Conservation (phyloP, 1,140 invertebrate genomes). For the Ceratosolen solmsi region DNA sequence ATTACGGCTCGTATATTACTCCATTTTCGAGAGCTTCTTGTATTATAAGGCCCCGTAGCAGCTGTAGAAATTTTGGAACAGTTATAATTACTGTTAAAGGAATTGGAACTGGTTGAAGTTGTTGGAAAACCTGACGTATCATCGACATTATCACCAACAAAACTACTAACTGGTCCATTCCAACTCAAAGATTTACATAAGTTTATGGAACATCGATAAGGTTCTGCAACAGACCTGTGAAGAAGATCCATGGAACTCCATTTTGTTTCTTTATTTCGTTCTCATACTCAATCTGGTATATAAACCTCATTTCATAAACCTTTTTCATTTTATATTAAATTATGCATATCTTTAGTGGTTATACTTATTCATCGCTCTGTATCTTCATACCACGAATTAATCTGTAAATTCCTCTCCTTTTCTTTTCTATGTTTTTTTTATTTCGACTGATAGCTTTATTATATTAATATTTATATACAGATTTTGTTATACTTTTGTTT, state of each 20-base stretch:
- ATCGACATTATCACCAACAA: constrained; percentile 1
- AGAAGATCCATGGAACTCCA: constrained; percentile 60
- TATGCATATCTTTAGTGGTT: too few species aligned
- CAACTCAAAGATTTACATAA: constrained; percentile 59
- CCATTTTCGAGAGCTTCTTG: constrained; percentile 85
- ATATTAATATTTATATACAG: too few species aligned
- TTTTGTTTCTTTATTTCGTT: neutral
- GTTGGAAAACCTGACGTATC: constrained; percentile 38
- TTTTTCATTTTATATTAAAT: too few species aligned
- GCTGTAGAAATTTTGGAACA: constrained; percentile 58
- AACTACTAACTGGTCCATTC: constrained; percentile 46
- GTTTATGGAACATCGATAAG: constrained; percentile 55
- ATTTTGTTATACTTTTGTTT: too few species aligned
- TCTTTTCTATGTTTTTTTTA: too few species aligned
- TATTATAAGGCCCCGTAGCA: constrained; percentile 63
- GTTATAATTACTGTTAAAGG: constrained; percentile 64
- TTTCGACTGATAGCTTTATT: too few species aligned
- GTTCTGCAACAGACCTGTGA: constrained; percentile 65
- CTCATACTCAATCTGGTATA: too few species aligned
- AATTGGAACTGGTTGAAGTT: constrained; percentile 65
- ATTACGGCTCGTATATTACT: constrained; percentile 87
- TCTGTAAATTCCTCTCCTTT: too few species aligned
- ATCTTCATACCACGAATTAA: too few species aligned
- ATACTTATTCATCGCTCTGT: too few species aligned
- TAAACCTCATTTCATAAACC: too few species aligned